Evolutionary conservation across 2,888 invertebrate species (phyloP).

Genomic region (Chymomyza amoena): DNA sequence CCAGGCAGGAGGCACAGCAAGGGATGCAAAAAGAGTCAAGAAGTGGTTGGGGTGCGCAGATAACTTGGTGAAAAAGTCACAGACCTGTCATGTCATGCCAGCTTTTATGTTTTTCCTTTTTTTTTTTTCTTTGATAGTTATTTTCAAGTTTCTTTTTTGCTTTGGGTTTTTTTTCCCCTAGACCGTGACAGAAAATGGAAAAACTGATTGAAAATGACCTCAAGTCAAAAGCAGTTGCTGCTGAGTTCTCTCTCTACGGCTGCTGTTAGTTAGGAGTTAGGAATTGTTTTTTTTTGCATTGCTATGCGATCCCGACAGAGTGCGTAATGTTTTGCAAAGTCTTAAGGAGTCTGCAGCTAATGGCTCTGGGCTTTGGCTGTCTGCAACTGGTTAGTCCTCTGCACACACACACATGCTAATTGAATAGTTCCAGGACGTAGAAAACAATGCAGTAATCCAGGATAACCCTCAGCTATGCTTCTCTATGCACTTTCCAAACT

Average conservation of each 20-base stretch:
- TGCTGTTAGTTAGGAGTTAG: neutral
- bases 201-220: constrained; percentile 71
- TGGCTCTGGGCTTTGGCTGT: neutral
- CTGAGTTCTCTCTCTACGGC: neutral
- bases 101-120: constrained; percentile 15
- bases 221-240: constrained; percentile 60
- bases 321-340: neutral
- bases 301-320: neutral
- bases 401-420: neutral
- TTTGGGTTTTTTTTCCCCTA: constrained; percentile 12
- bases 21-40: neutral
- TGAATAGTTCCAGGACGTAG: neutral
- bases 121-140: constrained; percentile 22
- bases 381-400: neutral
- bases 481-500: constrained; percentile 32
- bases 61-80: constrained; percentile 48
- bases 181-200: constrained; percentile 55
- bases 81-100: constrained; percentile 39
- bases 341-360: neutral
- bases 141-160: constrained; percentile 3
- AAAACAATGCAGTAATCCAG: neutral
- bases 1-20: neutral
- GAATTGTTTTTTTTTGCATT: neutral
- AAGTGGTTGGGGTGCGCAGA: constrained; percentile 27
- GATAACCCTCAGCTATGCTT: neutral